phyloP scores from a whole-genome alignment of 2,797 vertebrate species.

The Xenentodon cancila region DNA sequence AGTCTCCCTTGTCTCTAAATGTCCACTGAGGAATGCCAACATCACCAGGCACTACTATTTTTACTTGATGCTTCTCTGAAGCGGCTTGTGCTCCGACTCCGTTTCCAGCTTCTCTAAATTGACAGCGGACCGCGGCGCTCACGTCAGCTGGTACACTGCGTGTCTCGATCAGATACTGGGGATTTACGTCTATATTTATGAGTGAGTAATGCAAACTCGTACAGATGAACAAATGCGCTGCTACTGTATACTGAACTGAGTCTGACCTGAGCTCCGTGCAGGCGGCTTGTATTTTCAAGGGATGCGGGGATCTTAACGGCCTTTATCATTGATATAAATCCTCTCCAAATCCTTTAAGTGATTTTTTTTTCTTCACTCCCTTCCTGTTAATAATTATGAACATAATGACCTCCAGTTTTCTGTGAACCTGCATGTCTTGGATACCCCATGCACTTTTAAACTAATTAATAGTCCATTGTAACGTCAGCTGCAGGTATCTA shows the following conservation, averaged over 20 bases:
- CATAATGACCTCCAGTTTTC: conserved; percentile 1
- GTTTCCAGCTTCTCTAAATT: conserved; percentile 70
- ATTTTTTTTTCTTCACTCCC: background rate
- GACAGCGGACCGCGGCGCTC: conserved; percentile 32
- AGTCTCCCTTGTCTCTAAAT: conserved; percentile 54
- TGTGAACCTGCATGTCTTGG: background rate
- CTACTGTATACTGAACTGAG: conserved; percentile 9
- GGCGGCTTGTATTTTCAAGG: background rate
- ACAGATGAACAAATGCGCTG: conserved; percentile 26
- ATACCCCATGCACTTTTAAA: conserved; percentile 5
- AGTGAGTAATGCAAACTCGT: conserved; percentile 38
- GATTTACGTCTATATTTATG: conserved; percentile 57
- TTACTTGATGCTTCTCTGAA: conserved; percentile 49
- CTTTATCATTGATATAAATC: background rate
- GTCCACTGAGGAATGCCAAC: conserved; percentile 46
- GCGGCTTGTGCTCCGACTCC: conserved; percentile 43
- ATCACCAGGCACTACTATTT: conserved; percentile 66
- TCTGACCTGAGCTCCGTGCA: background rate
- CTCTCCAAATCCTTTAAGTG: background rate
- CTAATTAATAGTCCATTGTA: conserved; percentile 4
- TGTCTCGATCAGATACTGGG: conserved; percentile 48
- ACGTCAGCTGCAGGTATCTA: conserved; percentile 2
- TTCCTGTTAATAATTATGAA: conserved; percentile 9
- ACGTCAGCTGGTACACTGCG: conserved; percentile 42
- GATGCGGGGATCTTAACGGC: background rate